Evolutionary conservation across 1,140 invertebrate species (phyloP), one percentile per base, ranked within the genome.

Genomic region (Vollenhovia emeryi): DNA sequence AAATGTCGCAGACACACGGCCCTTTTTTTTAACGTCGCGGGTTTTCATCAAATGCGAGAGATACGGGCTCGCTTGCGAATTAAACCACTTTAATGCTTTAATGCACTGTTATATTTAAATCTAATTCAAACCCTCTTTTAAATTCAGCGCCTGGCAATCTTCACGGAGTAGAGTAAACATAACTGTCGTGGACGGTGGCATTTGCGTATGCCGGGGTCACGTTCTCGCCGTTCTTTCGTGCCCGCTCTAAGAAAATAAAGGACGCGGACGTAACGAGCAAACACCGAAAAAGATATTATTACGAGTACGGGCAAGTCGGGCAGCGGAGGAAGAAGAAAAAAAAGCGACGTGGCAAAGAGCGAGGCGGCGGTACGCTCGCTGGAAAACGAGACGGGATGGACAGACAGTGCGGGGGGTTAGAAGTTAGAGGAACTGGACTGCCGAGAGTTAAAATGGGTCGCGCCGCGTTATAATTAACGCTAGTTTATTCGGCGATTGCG

Each of bases 391-490:
- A 80, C n/a, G 45, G 36, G 74, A 57, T 59, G 82, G 48, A 59
- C 62, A 82, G 69, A 89, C 76, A 83, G 86, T 59, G 84, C 73
- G 50, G 74, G 36, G n/a, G 71, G 57, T 50, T 75, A 69, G 57
- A 66, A 57, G 80, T 60, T 75, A 62, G 57, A 59, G 50, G 27
- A 2, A 59, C 60, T 15, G 27, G 3, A 64, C 24, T 36, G 48
- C 27, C 24, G 57, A 68, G 40, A 69, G 74, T 50, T 24, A 60
- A 80, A 71, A 55, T n/a, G 57, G 76, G 50, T 82, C 62, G 8
- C 59, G 24, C 27, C 52, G 69, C 30, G n/a, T 88, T 76, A 88
- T 84, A 88, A 88, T 88, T 74, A 89, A 89, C 62, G 71, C 68
- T 78, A 68, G 84, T 83, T 88, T 86, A 82, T 86, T 73, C 87